phyloP scores from a whole-genome alignment of 2,888 invertebrate species.

The Podotricha telesiphe region DNA sequence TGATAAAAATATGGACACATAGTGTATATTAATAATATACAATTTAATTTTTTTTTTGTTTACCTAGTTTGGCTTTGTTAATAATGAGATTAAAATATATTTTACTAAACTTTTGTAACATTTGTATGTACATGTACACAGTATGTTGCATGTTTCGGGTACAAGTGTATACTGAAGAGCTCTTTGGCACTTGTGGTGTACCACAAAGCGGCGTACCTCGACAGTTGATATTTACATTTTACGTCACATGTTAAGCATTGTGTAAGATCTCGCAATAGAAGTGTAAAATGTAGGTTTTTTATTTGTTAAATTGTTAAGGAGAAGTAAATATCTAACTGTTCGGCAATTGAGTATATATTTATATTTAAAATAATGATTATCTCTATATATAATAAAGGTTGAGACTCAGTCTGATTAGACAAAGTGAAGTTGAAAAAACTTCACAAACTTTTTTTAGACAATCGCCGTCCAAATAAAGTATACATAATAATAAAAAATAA shows the following conservation, averaged over 20 bases:
- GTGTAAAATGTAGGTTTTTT: neutral
- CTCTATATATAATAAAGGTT: too few species aligned
- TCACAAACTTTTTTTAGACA: neutral
- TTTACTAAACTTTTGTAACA: constrained; percentile 5
- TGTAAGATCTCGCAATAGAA: constrained; percentile 6
- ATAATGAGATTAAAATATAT: neutral
- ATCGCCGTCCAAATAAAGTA: neutral
- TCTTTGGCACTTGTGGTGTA: constrained; percentile 26
- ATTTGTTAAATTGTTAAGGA: too few species aligned
- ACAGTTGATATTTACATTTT: constrained; percentile 30
- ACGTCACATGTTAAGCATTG: constrained; percentile 17
- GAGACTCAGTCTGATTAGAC: neutral
- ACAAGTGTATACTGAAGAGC: constrained; percentile 26
- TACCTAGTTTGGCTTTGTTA: neutral
- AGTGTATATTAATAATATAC: neutral
- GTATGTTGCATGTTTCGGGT: constrained; percentile 8
- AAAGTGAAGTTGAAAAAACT: neutral
- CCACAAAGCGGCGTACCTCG: constrained; percentile 26
- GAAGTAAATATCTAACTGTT: too few species aligned
- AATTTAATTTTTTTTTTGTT: neutral
- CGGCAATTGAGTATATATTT: too few species aligned
- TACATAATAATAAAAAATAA: neutral
- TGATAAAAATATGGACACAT: too few species aligned
- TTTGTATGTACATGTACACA: neutral
- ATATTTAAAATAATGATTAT: too few species aligned